phyloP scores from a whole-genome alignment of 2,888 invertebrate species.

The Melieria omissa region DNA sequence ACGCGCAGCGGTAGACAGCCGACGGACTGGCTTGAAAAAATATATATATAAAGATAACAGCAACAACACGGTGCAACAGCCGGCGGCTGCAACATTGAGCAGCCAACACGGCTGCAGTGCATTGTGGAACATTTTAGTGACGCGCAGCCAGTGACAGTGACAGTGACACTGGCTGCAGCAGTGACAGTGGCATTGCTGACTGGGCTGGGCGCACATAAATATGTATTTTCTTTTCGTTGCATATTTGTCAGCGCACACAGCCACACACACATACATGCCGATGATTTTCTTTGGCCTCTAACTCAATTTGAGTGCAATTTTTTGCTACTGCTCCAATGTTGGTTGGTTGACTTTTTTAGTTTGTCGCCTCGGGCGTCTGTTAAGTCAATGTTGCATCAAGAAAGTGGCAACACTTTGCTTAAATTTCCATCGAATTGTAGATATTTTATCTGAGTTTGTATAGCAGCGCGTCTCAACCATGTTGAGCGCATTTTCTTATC shows the following conservation, averaged over 20 bases:
- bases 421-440: slow-evolving; percentile 25
- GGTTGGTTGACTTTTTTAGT: slow-evolving; percentile 12
- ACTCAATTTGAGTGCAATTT: slow-evolving; percentile 15
- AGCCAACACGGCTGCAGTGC: no score
- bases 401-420: slow-evolving; percentile 54
- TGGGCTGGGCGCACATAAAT: no score
- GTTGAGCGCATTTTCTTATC: slow-evolving; percentile 70
- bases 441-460: not conserved
- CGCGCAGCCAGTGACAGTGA: no score
- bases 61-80: no score
- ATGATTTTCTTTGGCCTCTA: not conserved
- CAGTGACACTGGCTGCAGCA: not conserved
- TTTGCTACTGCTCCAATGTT: not conserved
- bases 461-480: slow-evolving; percentile 58
- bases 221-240: no score
- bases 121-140: no score
- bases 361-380: slow-evolving; percentile 38
- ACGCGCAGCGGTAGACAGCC: no score
- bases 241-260: not conserved
- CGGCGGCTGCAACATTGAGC: no score
- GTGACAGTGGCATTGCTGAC: not conserved
- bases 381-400: slow-evolving; percentile 58
- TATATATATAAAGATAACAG: no score
- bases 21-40: no score
- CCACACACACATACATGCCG: not conserved